A percentile compares a stretch with the other conserved stretches of the same genome.
Evolutionary conservation across 2,888 invertebrate genomes (phyloP).

Genomic region (Thumatha senex): DNA sequence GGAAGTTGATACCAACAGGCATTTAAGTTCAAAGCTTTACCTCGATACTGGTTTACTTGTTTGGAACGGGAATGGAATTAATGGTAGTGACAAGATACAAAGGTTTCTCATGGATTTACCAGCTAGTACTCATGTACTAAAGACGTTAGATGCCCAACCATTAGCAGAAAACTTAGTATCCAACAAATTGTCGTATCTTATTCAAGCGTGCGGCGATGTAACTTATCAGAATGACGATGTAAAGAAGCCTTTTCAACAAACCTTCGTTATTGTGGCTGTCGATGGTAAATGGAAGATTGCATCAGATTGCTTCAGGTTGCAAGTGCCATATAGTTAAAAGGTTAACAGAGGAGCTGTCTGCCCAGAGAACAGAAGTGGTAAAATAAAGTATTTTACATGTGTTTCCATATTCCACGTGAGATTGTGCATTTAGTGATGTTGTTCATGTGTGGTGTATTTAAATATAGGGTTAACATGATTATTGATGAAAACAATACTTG

Average conservation of each 20-base stretch:
- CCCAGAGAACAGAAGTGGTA: no score
- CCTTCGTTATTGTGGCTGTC: constrained; percentile 93
- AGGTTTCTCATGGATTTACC: constrained; percentile 94
- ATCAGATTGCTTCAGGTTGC: constrained; percentile 93
- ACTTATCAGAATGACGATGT: constrained; percentile 84
- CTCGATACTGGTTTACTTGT: constrained; percentile 92
- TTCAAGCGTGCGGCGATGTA: constrained; percentile 92
- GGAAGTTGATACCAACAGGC: constrained; percentile 92
- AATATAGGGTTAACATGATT: no score
- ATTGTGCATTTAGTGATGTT: no score
- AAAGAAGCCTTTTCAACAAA: constrained; percentile 91
- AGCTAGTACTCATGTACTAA: constrained; percentile 89
- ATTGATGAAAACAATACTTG: no score
- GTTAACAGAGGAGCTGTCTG: background rate
- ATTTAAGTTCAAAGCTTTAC: constrained; percentile 92
- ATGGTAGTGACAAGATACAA: constrained; percentile 91
- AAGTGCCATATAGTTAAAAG: constrained; percentile 78
- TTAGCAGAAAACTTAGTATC: constrained; percentile 89
- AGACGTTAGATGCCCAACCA: constrained; percentile 94
- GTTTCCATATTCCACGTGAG: no score
- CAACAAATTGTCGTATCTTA: constrained; percentile 91
- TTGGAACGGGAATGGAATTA: constrained; percentile 96
- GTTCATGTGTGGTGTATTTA: no score
- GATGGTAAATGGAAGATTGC: constrained; percentile 97
- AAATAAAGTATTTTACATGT: no score